phyloP scores from a whole-genome alignment of 2,797 vertebrate genomes.

The Choloepus didactylus region DNA sequence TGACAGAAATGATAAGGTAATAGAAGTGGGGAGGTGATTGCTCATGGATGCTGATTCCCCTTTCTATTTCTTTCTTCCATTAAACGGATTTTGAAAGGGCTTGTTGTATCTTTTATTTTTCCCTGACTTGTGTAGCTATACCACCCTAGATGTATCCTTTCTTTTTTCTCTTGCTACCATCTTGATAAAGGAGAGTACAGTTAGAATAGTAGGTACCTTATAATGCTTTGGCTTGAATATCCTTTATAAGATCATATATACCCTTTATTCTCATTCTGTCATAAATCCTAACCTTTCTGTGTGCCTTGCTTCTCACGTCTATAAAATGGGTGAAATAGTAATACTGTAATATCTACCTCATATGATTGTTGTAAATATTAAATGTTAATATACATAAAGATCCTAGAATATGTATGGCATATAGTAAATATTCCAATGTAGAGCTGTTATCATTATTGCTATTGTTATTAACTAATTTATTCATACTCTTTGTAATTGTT shows the following conservation, averaged over 20 bases:
- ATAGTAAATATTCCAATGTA: conserved; percentile 11
- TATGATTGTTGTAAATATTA: conserved; percentile 19
- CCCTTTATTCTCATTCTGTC: conserved; percentile 34
- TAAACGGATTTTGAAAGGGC: conserved; percentile 34
- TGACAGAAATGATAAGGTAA: background rate
- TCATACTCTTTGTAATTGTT: conserved; percentile 42
- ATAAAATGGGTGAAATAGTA: conserved; percentile 49
- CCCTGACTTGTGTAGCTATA: background rate
- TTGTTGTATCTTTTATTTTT: background rate
- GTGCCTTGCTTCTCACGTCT: conserved; percentile 41
- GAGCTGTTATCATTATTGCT: conserved; percentile 19
- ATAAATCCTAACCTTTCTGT: conserved; percentile 39
- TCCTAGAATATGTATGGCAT: conserved; percentile 18
- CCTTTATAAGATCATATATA: conserved; percentile 9
- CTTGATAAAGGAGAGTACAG: conserved; percentile 27
- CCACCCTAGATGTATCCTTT: background rate
- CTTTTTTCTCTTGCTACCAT: conserved; percentile 2
- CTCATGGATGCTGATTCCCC: background rate
- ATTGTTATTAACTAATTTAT: background rate
- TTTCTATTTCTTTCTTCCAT: background rate
- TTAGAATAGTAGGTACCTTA: conserved; percentile 36
- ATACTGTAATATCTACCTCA: background rate
- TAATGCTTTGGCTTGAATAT: conserved; percentile 47
- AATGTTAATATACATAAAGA: conserved; percentile 24
- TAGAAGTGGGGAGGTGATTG: background rate